Evolutionary conservation across 2,797 vertebrate species (phyloP), one percentile per base, ranked within the genome.

Genomic region (Stomatorhinus walkeri): DNA sequence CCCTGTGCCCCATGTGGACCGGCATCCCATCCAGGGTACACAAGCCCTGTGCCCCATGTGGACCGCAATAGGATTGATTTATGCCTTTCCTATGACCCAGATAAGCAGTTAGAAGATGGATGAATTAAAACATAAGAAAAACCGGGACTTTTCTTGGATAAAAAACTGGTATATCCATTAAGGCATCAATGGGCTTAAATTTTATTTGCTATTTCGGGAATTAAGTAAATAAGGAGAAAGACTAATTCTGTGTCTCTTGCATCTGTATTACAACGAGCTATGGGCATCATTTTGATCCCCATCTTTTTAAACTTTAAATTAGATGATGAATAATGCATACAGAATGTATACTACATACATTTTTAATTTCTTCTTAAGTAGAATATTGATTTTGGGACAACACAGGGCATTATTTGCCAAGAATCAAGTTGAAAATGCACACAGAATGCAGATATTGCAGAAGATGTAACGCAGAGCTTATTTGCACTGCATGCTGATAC

Each of bases 291-390:
- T 51, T 84, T 84, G 81, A 84, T 51, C 19, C 72, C 72, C 81
- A 48, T 48, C 81, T 84, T 84, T 48, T 84, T 28, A 84, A 84
- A 51, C 43, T 48, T 28, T 32, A 32, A 84, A 84, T 51, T 49
- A 84, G 81, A 12, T 28, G 81, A 84, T 51, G 81, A 84, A 84
- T 48, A 84, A 84, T 48, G 81, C 81, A 84, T 22, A 14, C 8
- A 22, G 9, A 83, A 84, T 84, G 81, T 16, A 51, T 51, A 84
- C 48, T 84, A 84, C 40, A 84, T 84, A 49, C 19, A 51, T 84
- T 48, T 84, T 84, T 48, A 84, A 84, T 84, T 19, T 51, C 19
- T 84, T n/a, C 48, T 22, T 84, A 84, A 84, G 81, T 22, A 84
- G 48, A 49, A 51, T 49, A 48, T 84, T 84, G 81, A 84, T 84